Evolutionary conservation across 2,797 vertebrate species (phyloP).

Genomic region (Galago senegalensis): DNA sequence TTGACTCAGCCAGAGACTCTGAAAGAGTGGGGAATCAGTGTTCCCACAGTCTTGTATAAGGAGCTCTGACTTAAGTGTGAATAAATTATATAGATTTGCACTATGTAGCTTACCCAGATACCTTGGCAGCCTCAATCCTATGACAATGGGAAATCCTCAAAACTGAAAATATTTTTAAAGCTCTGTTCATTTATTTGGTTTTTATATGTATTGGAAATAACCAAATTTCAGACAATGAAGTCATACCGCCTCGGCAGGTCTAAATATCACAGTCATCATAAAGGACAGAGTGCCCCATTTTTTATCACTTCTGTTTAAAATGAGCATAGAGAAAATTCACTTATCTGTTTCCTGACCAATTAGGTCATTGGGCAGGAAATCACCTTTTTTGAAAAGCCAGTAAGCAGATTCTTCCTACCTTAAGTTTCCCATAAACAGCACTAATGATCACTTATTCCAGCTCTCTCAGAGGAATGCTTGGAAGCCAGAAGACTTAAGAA

Average conservation of each 20-base stretch:
- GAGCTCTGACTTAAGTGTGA: slow-evolving; percentile 59
- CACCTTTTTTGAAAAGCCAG: slow-evolving; percentile 77
- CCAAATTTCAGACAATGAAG: slow-evolving; percentile 71
- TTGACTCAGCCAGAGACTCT: slow-evolving; percentile 71
- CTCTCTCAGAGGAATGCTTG: background rate
- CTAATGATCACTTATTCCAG: slow-evolving; percentile 41
- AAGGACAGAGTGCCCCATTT: slow-evolving; percentile 32
- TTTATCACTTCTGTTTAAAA: slow-evolving; percentile 61
- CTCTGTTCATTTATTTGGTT: slow-evolving; percentile 58
- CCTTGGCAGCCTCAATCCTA: background rate
- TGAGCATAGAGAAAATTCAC: slow-evolving; percentile 42
- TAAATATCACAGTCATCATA: slow-evolving; percentile 66
- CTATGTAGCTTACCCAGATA: background rate
- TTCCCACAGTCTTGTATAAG: slow-evolving; percentile 65
- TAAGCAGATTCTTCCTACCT: slow-evolving; percentile 59
- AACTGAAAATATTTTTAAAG: slow-evolving; percentile 73
- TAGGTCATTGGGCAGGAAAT: slow-evolving; percentile 79
- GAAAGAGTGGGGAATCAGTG: slow-evolving; percentile 35
- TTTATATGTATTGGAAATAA: slow-evolving; percentile 65
- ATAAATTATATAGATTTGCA: slow-evolving; percentile 57
- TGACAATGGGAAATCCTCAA: slow-evolving; percentile 3
- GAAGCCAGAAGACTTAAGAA: slow-evolving; percentile 45
- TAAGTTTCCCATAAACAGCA: slow-evolving; percentile 65
- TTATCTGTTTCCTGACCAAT: slow-evolving; percentile 76
- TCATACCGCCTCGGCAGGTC: slow-evolving; percentile 48